Evolutionary conservation across 2,113 vertebrate species (phyloP).

Genomic region (Myiopsitta monachus): DNA sequence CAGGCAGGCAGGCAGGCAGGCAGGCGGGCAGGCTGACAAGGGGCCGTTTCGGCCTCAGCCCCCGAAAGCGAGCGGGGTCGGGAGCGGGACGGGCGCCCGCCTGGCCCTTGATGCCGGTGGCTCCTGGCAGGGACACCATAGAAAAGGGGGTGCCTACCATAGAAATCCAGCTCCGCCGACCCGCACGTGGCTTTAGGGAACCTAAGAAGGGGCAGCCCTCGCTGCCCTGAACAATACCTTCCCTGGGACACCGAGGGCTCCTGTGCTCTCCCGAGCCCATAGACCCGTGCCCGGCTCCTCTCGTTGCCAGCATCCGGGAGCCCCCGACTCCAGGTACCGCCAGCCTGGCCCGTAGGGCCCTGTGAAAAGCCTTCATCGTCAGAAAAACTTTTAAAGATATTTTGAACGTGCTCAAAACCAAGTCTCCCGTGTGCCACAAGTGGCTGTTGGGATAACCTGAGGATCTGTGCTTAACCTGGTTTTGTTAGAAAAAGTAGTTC

Average conservation of each 20-base stretch:
- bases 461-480: too few species aligned
- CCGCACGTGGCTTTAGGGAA: not conserved
- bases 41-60: not conserved
- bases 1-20: too few species aligned
- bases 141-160: not conserved
- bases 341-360: fast-evolving
- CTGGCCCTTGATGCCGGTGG: not conserved
- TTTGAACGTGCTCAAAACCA: fast-evolving
- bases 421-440: fast-evolving
- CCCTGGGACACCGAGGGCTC: too few species aligned
- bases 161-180: not conserved
- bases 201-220: too few species aligned
- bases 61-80: not conserved
- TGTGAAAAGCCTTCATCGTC: fast-evolving
- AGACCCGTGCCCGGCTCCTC: not conserved
- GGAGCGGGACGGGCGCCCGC: fast-evolving
- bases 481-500: not conserved
- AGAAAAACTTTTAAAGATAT: fast-evolving
- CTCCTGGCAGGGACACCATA: not conserved
- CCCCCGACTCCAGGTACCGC: fast-evolving
- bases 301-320: not conserved
- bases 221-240: fast-evolving
- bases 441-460: not conserved
- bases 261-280: not conserved
- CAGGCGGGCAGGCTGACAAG: not conserved